phyloP scores from a whole-genome alignment of 1,140 invertebrate genomes.

The Cydia amplana region DNA sequence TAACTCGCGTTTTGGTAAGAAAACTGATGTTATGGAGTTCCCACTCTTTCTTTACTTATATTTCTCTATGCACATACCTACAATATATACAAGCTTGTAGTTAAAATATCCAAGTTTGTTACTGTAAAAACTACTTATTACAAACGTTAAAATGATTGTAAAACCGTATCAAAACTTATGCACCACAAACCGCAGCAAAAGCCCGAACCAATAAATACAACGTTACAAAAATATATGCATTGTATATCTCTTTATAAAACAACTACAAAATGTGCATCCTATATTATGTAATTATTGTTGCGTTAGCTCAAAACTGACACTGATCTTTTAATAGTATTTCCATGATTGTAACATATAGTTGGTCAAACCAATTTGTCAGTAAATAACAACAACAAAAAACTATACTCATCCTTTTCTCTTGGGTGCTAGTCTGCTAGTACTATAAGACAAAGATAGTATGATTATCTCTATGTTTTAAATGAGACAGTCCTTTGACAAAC shows the following conservation, averaged over 20 bases:
- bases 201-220: constrained; percentile 20
- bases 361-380: too few relatives aligned
- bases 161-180: constrained; percentile 28
- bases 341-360: too few relatives aligned
- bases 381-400: too few relatives aligned
- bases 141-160: constrained; percentile 31
- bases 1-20: too few relatives aligned
- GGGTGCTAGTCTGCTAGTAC: too few relatives aligned
- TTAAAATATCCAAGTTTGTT: constrained; percentile 21
- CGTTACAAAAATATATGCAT: constrained; percentile 29
- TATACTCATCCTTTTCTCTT: too few relatives aligned
- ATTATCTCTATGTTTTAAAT: too few relatives aligned
- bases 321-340: background rate
- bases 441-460: too few relatives aligned
- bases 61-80: background rate
- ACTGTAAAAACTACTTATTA: constrained; percentile 22
- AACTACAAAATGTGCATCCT: constrained; percentile 27
- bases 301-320: background rate
- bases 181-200: constrained; percentile 31
- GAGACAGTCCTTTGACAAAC: too few relatives aligned
- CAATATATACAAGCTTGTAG: constrained; percentile 6
- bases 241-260: constrained; percentile 29
- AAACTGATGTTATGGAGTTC: too few relatives aligned
- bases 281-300: constrained; percentile 23
- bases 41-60: too few relatives aligned